Evolutionary conservation across 2,113 vertebrate species (phyloP), one percentile per base, ranked within the genome.

Genomic region (Seriola rivoliana): DNA sequence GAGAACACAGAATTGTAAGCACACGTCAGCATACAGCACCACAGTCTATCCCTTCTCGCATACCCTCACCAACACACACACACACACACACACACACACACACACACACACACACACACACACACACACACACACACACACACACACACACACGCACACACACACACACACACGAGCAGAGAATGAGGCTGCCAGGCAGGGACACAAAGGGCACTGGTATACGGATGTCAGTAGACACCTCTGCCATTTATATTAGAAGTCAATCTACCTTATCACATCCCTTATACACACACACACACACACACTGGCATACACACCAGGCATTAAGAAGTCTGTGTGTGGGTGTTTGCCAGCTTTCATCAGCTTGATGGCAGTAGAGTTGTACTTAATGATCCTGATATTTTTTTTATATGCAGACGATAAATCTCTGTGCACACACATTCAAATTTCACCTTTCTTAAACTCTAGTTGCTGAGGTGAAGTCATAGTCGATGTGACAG

Each of bases 311-410:
- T 80, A 80, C 59, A 67, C 84, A 72, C n/a, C 52, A 84, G 38
- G 55, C 77, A 81, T 93, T 92, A 91, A 81, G 83, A 85, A 89
- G 90, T 89, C 65, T 87, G 81, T 87, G 86, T 85, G 34, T 36
- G 81, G 85, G 88, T 88, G 89, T 93, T 89, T 92, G 82, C 84
- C 89, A 93, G 80, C 82, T 92, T 93, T 95, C 93, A 95, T 95
- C 94, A 94, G 89, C 85, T 87, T 92, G 90, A 93, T 93, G 92
- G 93, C 91, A 89, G 75, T 44, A 79, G 86, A 93, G 92, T 93
- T 89, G 86, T 90, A 94, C 90, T 94, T 95, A 96, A 95, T 94
- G 94, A 94, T 89, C 92, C 89, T 75, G 84, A 85, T 91, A 90
- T 88, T 81, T 88, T 84, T 93, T 90, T 90, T 92, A 94, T 92